Base-by-base conservation (phyloP, 2,797 vertebrate species). In the Lacerta bilineata region DNA sequence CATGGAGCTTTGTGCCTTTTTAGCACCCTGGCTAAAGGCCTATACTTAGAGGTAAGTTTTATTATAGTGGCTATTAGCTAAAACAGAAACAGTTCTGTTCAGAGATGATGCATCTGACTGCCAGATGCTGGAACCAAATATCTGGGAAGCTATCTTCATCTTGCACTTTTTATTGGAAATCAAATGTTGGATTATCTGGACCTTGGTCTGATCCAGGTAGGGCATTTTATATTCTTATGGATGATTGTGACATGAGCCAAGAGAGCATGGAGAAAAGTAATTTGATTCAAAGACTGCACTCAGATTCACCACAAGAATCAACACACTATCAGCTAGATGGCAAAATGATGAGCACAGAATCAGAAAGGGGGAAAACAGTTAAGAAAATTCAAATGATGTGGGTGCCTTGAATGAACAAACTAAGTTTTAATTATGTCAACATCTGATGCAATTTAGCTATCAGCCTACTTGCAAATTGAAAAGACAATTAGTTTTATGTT, bases 401-500 rank as follows among this genome's bases (percentile, higher is more conserved):
- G 33, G 27, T 39, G 8, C 23, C 29, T 25, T 43, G 4, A 78
- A 84, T 72, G 72, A 80, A 69, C 82, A 85, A 74, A 50, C 50
- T 13, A 13, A 64, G 20, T 64, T 87, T 83, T 64, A 84, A 80
- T 78, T 55, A 85, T 36, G 79, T 61, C n/a, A 76, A 75, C 1
- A 76, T 89, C 25, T n/a, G 71, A 50, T 90, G 83, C 33, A 3
- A 59, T 68, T 4, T 85, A 86, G 75, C 81, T 90, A 43, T 17
- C 59, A 72, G 13, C 78, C 80, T 83, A 69, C 8, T 43, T 78
- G 72, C 88, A 85, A 89, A 83, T 33, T 83, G 69, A 3, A 59
- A 8, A 0, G 0, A 43, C 6, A 10, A 8, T 7, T 39, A n/a
- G 27, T n/a, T 41, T 50, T 50, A 50, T 55, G 50, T 15, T 64